Evolutionary conservation across 2,888 invertebrate genomes (phyloP).

Genomic region (Eristalinus sepulchralis): DNA sequence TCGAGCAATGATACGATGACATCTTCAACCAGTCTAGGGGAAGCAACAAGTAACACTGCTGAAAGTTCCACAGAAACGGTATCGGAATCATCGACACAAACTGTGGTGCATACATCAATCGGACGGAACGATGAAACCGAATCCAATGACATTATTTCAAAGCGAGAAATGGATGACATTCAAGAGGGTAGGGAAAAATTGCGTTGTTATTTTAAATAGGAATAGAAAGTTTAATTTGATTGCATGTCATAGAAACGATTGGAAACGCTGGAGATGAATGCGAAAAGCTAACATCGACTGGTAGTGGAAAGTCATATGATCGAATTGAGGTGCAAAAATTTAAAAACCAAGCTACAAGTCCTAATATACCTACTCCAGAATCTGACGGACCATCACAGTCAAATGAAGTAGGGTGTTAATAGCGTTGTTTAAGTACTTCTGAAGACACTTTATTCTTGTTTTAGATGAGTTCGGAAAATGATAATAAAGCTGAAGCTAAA

Average conservation of each 20-base stretch:
- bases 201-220: neutral
- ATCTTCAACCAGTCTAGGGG: slow-evolving; percentile 42
- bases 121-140: slow-evolving; percentile 58
- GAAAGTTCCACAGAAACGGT: slow-evolving; percentile 74
- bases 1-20: slow-evolving; percentile 39
- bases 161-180: slow-evolving; percentile 72
- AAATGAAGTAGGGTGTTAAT: slow-evolving; percentile 47
- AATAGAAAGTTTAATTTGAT: neutral
- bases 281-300: slow-evolving; percentile 57
- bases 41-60: slow-evolving; percentile 38
- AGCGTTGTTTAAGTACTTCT: neutral
- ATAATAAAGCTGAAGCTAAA: slow-evolving; percentile 47
- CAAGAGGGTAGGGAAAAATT: slow-evolving; percentile 68
- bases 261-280: slow-evolving; percentile 61
- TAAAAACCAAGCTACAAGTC: slow-evolving; percentile 81
- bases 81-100: slow-evolving; percentile 76
- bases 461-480: slow-evolving; percentile 41
- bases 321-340: slow-evolving; percentile 80
- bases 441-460: neutral
- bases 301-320: slow-evolving; percentile 74
- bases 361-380: slow-evolving; percentile 78
- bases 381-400: slow-evolving; percentile 59
- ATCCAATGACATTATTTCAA: slow-evolving; percentile 64
- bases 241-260: slow-evolving; percentile 47
- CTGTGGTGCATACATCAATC: slow-evolving; percentile 69